These are phyloP conservation scores for Camponotus floridanus DNA, from an alignment of 1,140 invertebrate genomes.

Conservation along the genomic window DNA sequence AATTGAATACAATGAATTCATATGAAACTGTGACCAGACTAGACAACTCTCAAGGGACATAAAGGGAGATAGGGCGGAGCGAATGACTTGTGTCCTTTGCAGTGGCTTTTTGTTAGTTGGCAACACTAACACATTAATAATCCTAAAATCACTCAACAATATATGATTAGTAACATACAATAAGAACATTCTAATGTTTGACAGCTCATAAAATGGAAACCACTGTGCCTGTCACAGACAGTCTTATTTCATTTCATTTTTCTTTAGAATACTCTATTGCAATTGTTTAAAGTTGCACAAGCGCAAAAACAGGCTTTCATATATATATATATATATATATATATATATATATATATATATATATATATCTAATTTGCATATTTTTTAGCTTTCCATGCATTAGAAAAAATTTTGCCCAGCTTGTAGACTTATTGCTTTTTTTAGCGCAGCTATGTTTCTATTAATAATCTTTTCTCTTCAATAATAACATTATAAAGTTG, in stretches of 20 bases:
- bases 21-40: constrained; percentile 8
- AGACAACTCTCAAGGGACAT: constrained; percentile 55
- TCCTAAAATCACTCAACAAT: constrained; percentile 85
- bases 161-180: constrained; percentile 84
- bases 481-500: background rate
- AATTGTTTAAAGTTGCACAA: constrained; percentile 61
- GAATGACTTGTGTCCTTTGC: constrained; percentile 85
- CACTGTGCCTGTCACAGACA: background rate
- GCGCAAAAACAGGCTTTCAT: constrained; percentile 46
- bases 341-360: too few relatives aligned
- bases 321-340: background rate
- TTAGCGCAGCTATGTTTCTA: background rate
- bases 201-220: constrained; percentile 30
- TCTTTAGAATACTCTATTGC: constrained; percentile 7
- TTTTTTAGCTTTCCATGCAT: constrained; percentile 70
- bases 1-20: constrained; percentile 13
- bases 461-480: background rate
- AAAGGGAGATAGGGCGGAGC: constrained; percentile 80
- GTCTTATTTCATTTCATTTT: constrained; percentile 8
- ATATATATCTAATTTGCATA: constrained; percentile 53
- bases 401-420: constrained; percentile 11
- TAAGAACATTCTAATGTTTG: constrained; percentile 71
- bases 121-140: constrained; percentile 84
- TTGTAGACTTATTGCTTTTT: background rate
- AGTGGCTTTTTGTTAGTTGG: constrained; percentile 85